A percentile compares a stretch with the other conserved stretches of the same genome.
Conservation (phyloP, 2,797 vertebrate genomes). For the Ibycter americanus region DNA sequence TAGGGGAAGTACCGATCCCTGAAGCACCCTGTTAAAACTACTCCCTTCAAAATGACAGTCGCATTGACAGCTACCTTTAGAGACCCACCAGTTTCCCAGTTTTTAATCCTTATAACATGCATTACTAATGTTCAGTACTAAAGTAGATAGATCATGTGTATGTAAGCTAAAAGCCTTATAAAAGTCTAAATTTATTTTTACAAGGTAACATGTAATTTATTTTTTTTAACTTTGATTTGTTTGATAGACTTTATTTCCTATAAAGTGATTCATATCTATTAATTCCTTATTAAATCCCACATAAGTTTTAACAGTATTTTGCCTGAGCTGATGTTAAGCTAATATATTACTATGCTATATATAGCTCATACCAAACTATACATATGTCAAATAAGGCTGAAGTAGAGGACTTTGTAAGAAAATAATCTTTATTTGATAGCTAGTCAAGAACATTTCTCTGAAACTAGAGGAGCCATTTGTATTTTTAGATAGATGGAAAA, state of each 20-base stretch:
- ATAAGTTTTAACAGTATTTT: slow-evolving; percentile 14
- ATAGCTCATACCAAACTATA: background rate
- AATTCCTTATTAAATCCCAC: slow-evolving; percentile 24
- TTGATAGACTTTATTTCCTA: slow-evolving; percentile 35
- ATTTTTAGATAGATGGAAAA: background rate
- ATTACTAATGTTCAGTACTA: background rate
- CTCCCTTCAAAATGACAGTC: background rate
- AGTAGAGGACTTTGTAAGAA: background rate
- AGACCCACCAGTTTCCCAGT: background rate
- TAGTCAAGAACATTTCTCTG: background rate
- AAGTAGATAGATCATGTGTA: background rate
- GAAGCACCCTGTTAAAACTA: background rate
- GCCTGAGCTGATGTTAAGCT: background rate
- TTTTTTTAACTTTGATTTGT: background rate
- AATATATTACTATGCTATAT: background rate
- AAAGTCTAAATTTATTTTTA: slow-evolving; percentile 5
- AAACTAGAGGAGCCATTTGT: background rate
- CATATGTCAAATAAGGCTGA: background rate
- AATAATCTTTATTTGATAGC: slow-evolving; percentile 24
- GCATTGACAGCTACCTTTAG: slow-evolving; percentile 1
- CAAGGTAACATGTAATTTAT: background rate
- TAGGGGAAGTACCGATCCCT: background rate
- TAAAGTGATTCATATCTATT: background rate
- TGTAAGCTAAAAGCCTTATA: background rate
- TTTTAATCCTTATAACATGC: background rate